A percentile compares a stretch with the other conserved stretches of the same genome.
phyloP scores from a whole-genome alignment of 2,888 invertebrate species.

The Cybosia mesomella region DNA sequence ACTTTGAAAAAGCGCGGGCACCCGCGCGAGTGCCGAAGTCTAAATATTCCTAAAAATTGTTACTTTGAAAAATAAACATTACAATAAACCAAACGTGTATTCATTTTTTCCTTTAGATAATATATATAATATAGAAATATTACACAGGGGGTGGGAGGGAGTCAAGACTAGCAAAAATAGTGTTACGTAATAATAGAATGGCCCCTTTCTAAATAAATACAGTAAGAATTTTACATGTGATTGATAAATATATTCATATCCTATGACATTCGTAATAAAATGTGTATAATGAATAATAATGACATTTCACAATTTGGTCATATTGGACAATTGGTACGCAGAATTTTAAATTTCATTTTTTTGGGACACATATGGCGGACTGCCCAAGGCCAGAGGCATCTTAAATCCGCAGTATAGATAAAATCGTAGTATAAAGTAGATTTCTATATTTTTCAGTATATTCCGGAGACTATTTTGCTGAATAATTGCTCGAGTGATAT shows the following conservation, averaged over 20 bases:
- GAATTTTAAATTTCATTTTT: slow-evolving; percentile 20
- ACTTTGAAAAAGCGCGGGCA: too few species aligned
- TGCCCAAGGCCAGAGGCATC: slow-evolving; percentile 50
- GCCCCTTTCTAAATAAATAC: too few species aligned
- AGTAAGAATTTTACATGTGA: not conserved
- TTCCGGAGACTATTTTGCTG: not conserved
- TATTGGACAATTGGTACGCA: not conserved
- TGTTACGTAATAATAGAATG: too few species aligned
- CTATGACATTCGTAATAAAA: not conserved
- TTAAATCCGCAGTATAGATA: slow-evolving; percentile 23
- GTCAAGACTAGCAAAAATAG: too few species aligned
- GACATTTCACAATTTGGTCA: slow-evolving; percentile 11
- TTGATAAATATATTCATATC: not conserved
- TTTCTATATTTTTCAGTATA: not conserved
- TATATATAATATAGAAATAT: too few species aligned
- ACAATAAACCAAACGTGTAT: too few species aligned
- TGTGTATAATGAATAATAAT: not conserved
- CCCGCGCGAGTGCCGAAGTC: too few species aligned
- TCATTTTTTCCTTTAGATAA: too few species aligned
- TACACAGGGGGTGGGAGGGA: too few species aligned
- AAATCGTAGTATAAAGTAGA: slow-evolving; percentile 19
- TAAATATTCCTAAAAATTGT: too few species aligned
- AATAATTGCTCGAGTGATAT: not conserved
- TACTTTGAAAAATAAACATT: too few species aligned
- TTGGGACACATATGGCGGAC: slow-evolving; percentile 37